phyloP scores from a whole-genome alignment of 2,797 vertebrate genomes.

The Melanotaenia boesemani region DNA sequence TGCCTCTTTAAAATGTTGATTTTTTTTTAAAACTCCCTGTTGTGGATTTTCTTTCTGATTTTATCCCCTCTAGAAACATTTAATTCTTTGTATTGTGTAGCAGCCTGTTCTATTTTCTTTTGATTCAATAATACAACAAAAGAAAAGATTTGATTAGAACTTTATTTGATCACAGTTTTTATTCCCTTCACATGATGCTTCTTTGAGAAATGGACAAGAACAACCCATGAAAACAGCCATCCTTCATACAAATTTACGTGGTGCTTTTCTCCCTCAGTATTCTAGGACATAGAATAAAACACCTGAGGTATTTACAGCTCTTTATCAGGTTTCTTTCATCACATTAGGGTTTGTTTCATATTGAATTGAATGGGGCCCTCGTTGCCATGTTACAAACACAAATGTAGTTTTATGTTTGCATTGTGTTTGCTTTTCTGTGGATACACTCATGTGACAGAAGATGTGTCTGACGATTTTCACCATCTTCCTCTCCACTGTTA shows the following conservation, averaged over 20 bases:
- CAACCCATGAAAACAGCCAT: background rate
- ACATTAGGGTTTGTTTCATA: conserved; percentile 45
- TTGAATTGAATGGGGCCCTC: conserved; percentile 12
- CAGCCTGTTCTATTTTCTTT: background rate
- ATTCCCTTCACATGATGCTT: background rate
- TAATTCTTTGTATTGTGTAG: background rate
- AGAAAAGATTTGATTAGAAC: background rate
- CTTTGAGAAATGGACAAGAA: background rate
- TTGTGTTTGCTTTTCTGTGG: conserved; percentile 55
- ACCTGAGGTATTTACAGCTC: conserved; percentile 49
- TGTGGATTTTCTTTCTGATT: conserved; percentile 27
- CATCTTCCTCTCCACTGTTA: conserved; percentile 19
- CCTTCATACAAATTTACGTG: conserved; percentile 21
- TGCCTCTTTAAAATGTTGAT: conserved; percentile 44
- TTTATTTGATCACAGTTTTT: background rate
- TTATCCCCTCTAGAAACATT: conserved; percentile 14
- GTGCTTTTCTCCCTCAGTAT: conserved; percentile 20
- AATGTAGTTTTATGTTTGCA: conserved; percentile 64
- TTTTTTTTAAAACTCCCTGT: conserved; percentile 27
- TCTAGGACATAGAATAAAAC: conserved; percentile 27
- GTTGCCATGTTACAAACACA: conserved; percentile 53
- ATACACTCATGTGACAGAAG: conserved; percentile 30
- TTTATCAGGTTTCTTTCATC: conserved; percentile 43
- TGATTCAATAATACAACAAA: background rate
- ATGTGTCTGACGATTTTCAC: conserved; percentile 25